Evolutionary conservation across 2,113 vertebrate species (phyloP), one percentile per base, ranked within the genome.

Genomic region (Cinclus cinclus): DNA sequence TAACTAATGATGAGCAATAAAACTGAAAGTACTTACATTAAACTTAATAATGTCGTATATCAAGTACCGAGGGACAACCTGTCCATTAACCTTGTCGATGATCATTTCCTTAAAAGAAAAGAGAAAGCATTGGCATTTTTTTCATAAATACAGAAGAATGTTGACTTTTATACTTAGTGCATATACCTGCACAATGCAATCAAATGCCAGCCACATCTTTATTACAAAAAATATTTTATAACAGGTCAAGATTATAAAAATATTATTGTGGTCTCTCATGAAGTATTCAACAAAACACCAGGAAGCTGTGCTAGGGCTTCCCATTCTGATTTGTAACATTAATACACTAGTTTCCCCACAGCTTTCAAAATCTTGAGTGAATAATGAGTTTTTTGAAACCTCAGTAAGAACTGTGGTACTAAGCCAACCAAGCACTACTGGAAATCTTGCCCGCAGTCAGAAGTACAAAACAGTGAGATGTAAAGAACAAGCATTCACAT

Each of bases 31-130:
- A 99, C 99, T 99, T 98, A 99, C 99, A 69, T 97, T 99, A 97
- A 99, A 99, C 98, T 99, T 99, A 97, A 99, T 98, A 97, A 99
- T 99, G 98, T 99, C 99, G 55, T 99, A 99, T 98, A 99, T 99
- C 98, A 99, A 98, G 96, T 99, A 99, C 78, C 99, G 98, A 60
- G 99, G 99, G 91, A 99, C 99, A 3, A 98, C 98, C 90, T 99
- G 99, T 94, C 99, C 99, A 37, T 99, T 99, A 96, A 99, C 99
- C 97, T 98, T 99, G 98, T 99, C 99, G 74, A 99, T 98, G 94
- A 99, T 99, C 99, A 99, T 99, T 98, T 99, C 99, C 99, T 99
- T 97, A 64, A 97, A 96, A 97, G 84, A 95, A 95, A 96, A 98
- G 46, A 97, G 65, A 90, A 69, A 14, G 63, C 30, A 69, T 85